Evolutionary conservation across 2,888 invertebrate species (phyloP).

Genomic region (Oscheius onirici): DNA sequence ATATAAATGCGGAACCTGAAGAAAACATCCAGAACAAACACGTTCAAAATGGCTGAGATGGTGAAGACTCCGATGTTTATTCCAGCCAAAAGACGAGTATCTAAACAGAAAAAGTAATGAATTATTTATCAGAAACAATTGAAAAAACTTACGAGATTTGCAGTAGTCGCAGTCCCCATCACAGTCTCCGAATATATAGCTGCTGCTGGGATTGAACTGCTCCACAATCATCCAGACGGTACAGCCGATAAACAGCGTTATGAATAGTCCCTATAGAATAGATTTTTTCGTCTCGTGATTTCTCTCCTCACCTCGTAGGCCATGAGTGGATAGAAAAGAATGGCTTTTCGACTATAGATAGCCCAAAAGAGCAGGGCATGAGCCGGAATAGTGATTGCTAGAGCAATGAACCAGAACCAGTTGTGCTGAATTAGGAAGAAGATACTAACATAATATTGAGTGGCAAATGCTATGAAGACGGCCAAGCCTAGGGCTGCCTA

Average conservation of each 20-base stretch:
- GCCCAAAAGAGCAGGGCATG: conserved; percentile 26
- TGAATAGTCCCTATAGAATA: background rate
- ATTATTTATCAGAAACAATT: background rate
- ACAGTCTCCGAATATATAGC: background rate
- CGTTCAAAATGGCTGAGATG: background rate
- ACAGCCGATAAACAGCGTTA: conserved; percentile 5
- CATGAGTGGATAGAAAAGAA: conserved; percentile 27
- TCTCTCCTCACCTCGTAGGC: conserved; percentile 12
- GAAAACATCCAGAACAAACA: conserved; percentile 23
- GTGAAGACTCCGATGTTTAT: conserved; percentile 19
- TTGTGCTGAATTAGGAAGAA: conserved; percentile 21
- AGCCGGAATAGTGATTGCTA: background rate
- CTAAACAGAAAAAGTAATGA: background rate
- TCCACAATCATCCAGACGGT: conserved; percentile 17
- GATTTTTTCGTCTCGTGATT: background rate
- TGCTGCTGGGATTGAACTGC: background rate
- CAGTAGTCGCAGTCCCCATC: background rate
- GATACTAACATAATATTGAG: conserved; percentile 15
- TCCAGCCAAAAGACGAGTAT: conserved; percentile 6
- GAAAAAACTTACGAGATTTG: too few relatives aligned
- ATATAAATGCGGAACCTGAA: conserved; percentile 16
- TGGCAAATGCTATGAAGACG: background rate
- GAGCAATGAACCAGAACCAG: conserved; percentile 24
- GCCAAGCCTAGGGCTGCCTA: conserved; percentile 12
- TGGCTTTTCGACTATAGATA: conserved; percentile 7